These are phyloP conservation scores for Cataglyphis altisquamis DNA, from an alignment of 2,888 invertebrate species.

Conservation along the genomic window DNA sequence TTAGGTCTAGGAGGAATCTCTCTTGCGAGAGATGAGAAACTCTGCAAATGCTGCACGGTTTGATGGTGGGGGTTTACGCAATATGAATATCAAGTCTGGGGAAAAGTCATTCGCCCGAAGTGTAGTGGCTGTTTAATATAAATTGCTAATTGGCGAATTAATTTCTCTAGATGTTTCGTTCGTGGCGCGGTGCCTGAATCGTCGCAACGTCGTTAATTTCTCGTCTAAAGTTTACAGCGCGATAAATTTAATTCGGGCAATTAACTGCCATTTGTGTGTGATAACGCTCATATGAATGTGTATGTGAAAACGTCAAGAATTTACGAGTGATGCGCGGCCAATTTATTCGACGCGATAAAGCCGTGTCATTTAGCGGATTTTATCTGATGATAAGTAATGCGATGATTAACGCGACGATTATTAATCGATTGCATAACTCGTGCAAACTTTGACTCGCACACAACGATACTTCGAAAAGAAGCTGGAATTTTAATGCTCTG, in stretches of 20 bases:
- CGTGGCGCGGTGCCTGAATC: not conserved
- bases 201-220: not conserved
- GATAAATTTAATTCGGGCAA: conserved; percentile 35
- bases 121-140: conserved; percentile 24
- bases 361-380: conserved; percentile 1
- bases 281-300: conserved; percentile 35
- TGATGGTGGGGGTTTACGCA: conserved; percentile 30
- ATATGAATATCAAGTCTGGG: conserved; percentile 50
- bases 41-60: conserved; percentile 8
- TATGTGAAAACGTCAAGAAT: conserved; percentile 20
- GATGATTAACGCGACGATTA: conserved; percentile 24
- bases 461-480: not conserved
- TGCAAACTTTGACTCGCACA: not conserved
- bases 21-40: conserved; percentile 23
- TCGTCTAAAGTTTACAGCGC: not conserved
- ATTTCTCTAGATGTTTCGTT: conserved; percentile 11
- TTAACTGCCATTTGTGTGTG: conserved; percentile 16
- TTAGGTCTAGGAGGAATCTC: not conserved
- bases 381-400: conserved; percentile 8
- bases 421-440: conserved; percentile 15
- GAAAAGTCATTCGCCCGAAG: conserved; percentile 43
- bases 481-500: not conserved
- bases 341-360: conserved; percentile 56
- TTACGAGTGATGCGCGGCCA: conserved; percentile 28
- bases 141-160: conserved; percentile 61